Base-by-base conservation (phyloP, 2,888 invertebrate genomes). In the Orchestes rusci region DNA sequence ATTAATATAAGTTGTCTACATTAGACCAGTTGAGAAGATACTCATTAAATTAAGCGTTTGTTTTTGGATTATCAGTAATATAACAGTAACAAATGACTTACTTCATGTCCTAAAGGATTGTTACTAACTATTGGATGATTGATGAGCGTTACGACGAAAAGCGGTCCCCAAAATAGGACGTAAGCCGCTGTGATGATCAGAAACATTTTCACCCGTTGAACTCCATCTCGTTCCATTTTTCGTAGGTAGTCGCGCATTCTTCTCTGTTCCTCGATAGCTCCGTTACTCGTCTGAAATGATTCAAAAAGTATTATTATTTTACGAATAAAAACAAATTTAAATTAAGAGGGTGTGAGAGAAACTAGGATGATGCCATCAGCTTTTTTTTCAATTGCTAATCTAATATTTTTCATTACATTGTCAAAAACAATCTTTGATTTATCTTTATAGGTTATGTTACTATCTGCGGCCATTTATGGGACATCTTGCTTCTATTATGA, bases 101-200 rank as follows among this genome's bases (percentile, higher is more conserved):
- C 84, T 77, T 86, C 85, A 68, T 84, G 84, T 51, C 83, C 82
- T 52, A 82, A 74, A 54, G 80, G 78, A 23, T 50, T 50, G 54
- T 77, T 80, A 34, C 82, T 83, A 53, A 84, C 72, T 36, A 81
- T 71, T 3, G 84, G 84, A 62, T 85, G 85, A 63, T 84, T 82
- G 41, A 84, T 74, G 51, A 90, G 71, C 2, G 89, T 90, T 56
- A 90, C 84, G 55, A 90, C 77, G 70, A 91, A 92, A 51, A 92
- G 72, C 10, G 91, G 92, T 51, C 90, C 89, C 91, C 92, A 92
- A 70, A 90, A 91, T 39, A 90, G 73, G 31, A 89, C 77, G 67
- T 90, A 92, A 18, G 87, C 86, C 1, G 83, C 82, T 1, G 85
- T 86, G 62, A 88, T 84, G 58, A 88, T 83, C 49, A 86, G 76